Percentiles rank a stretch among this genome's conserved stretches.
phyloP scores from a whole-genome alignment of 1,140 invertebrate genomes.

The Tetranychus cinnabarinus region DNA sequence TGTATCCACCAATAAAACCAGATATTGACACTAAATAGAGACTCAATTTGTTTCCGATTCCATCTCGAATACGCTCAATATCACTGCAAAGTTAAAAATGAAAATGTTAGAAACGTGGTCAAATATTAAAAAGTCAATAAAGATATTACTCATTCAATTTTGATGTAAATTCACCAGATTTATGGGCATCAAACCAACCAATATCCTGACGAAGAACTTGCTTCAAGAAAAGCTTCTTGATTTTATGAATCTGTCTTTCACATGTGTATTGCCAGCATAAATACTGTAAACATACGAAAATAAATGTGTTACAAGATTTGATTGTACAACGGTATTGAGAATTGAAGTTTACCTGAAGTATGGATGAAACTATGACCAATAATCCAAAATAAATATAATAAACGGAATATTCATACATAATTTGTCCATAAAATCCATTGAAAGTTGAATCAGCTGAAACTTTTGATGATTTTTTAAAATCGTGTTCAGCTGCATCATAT shows the following conservation, averaged over 20 bases:
- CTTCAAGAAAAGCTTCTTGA: constrained; percentile 19
- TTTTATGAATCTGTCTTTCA: constrained; percentile 17
- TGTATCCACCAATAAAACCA: neutral
- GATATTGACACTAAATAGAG: neutral
- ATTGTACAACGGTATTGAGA: too few species aligned
- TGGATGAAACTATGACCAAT: too few species aligned
- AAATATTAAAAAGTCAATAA: constrained; percentile 8
- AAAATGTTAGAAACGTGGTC: constrained; percentile 13
- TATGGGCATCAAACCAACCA: constrained; percentile 53
- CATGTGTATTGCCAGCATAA: too few species aligned
- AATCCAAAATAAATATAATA: too few species aligned
- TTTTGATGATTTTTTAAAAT: too few species aligned
- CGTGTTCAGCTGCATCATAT: too few species aligned
- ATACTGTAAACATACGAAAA: too few species aligned
- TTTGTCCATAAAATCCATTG: too few species aligned
- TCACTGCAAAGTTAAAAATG: constrained; percentile 20
- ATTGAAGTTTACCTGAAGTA: too few species aligned
- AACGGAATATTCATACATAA: too few species aligned
- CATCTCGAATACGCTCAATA: neutral
- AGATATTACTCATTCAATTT: neutral
- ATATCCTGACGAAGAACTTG: constrained; percentile 40
- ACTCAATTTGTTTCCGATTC: neutral
- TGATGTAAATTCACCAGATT: constrained; percentile 41
- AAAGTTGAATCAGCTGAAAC: too few species aligned
- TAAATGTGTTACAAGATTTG: too few species aligned